phyloP scores from a whole-genome alignment of 2,113 vertebrate genomes.

The Miniopterus natalensis region DNA sequence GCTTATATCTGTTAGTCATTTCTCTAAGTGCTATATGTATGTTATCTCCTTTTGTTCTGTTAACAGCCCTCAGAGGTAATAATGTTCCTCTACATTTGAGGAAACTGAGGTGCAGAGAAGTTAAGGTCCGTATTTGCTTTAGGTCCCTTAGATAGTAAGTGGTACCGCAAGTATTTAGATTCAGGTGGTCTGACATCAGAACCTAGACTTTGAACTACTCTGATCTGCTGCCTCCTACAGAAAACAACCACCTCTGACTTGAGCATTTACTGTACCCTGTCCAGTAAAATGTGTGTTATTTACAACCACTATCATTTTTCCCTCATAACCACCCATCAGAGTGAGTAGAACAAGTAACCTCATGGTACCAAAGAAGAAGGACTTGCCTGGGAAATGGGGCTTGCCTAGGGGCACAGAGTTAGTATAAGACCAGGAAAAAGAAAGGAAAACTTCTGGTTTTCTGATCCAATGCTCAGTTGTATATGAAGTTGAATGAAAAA shows the following conservation, averaged over 20 bases:
- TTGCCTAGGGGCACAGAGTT: conserved; percentile 13
- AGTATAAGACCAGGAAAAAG: not conserved
- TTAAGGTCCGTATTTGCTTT: conserved; percentile 32
- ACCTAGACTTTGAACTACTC: not conserved
- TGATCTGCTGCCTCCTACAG: not conserved
- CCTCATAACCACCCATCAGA: not conserved
- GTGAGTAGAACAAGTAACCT: not conserved
- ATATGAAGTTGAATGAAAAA: conserved; percentile 12
- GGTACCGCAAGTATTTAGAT: not conserved
- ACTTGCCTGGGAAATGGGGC: conserved; percentile 4
- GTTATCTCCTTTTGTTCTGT: conserved; percentile 37
- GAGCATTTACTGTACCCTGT: not conserved
- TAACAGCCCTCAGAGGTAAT: not conserved
- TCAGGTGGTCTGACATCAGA: not conserved
- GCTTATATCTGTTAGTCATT: not conserved
- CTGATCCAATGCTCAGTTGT: not conserved
- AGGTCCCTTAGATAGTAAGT: not conserved
- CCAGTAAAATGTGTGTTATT: conserved; percentile 46
- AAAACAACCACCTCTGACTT: not conserved
- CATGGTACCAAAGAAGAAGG: not conserved
- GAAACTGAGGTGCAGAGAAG: conserved; percentile 28
- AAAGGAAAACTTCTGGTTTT: not conserved
- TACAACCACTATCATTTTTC: conserved; percentile 4
- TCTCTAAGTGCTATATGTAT: not conserved
- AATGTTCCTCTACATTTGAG: conserved; percentile 21